Evolutionary conservation across 2,113 vertebrate species (phyloP).

Genomic region (Cochlearius cochlearius): DNA sequence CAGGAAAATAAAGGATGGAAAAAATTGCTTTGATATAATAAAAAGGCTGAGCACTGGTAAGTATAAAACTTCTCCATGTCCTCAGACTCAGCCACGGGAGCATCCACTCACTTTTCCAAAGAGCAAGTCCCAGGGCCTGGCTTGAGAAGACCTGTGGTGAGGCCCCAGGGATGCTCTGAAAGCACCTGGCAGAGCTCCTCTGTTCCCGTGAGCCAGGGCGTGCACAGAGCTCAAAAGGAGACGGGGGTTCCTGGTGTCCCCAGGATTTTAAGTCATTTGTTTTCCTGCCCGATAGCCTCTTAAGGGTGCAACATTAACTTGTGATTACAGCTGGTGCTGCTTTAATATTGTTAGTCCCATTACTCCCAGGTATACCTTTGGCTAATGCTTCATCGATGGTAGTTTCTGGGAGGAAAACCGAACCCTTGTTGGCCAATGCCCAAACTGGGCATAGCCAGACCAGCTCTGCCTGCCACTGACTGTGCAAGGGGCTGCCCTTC

Average conservation of each 20-base stretch:
- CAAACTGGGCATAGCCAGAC: neutral
- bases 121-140: fast-evolving
- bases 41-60: neutral
- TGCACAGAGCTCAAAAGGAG: neutral
- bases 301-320: neutral
- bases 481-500: neutral
- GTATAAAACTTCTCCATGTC: neutral
- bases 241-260: neutral
- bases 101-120: neutral
- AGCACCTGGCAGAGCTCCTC: neutral
- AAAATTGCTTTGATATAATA: neutral
- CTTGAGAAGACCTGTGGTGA: neutral
- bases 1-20: neutral
- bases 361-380: neutral
- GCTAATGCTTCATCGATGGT: neutral
- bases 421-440: neutral
- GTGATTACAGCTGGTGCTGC: neutral
- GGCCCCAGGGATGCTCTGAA: neutral
- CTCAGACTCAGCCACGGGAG: neutral
- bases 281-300: neutral
- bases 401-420: neutral
- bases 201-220: neutral
- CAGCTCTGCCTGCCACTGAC: neutral
- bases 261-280: neutral
- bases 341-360: neutral